Evolutionary conservation across 1,140 invertebrate species (phyloP), one percentile per base, ranked within the genome.

Genomic region (Nixonia krombeini): DNA sequence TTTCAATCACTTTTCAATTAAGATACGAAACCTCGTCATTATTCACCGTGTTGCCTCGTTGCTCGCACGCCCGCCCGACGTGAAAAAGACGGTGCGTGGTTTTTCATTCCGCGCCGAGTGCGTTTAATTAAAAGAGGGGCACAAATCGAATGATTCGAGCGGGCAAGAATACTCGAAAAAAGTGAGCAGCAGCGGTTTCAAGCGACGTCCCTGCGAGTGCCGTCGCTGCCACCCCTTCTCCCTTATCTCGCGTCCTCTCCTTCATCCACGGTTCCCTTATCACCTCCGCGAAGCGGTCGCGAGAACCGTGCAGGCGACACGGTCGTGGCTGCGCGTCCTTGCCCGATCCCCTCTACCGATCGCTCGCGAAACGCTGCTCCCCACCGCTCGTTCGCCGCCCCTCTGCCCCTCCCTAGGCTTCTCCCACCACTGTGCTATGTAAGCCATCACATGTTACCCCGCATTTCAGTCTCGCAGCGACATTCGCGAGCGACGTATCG

Each of bases 381-480:
- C 51, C 38, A 49, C 53, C 49, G 42, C 51, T 23, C 40, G 7
- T 2, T 12, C 16, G 12, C 12, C 10, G 0, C 5, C 4, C 3
- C 13, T 1, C 23, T 9, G 8, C 41, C 13, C 29, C 13, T 41
- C 38, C 10, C 21, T 26, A 12, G 28, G 17, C 21, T 33, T 33
- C 58, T 59, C 58, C 63, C 49, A 49, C 65, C 33, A 42, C 50
- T 35, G 45, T 41, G 37, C 68, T 79, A 80, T 81, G 80, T 82
- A 81, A 82, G 75, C 68, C 73, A 68, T 74, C 79, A 83, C 77
- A 84, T 83, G 78, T 77, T 76, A 77, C 76, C 73, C 75, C 73
- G 79, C 76, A 59, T 71, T 81, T 74, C 78, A 84, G 82, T 84
- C 80, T 80, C 79, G 81, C 78, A 81, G 75, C 76, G 78, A 71